A percentile compares a stretch with the other conserved stretches of the same genome.
Conservation (phyloP, 1,140 invertebrate genomes). For the Drosophila subobscura region DNA sequence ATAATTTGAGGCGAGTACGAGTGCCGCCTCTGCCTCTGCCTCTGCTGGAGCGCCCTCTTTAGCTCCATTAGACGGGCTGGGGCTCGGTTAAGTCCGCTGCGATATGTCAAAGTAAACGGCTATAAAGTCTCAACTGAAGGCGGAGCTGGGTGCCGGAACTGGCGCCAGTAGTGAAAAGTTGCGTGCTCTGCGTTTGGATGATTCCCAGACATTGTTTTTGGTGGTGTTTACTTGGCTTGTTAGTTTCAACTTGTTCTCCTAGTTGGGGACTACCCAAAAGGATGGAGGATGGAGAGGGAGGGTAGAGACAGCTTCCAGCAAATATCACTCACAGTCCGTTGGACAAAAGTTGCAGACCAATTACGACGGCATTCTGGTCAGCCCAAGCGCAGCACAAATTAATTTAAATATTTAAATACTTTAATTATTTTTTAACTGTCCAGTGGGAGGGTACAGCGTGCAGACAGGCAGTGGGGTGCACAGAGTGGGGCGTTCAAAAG, state of each 20-base stretch:
- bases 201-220: slow-evolving; percentile 37
- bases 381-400: slow-evolving; percentile 63
- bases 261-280: slow-evolving; percentile 1
- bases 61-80: slow-evolving; percentile 60
- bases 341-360: slow-evolving; percentile 31
- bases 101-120: slow-evolving; percentile 64
- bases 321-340: no score
- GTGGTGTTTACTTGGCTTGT: slow-evolving; percentile 45
- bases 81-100: slow-evolving; percentile 38
- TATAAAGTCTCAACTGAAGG: slow-evolving; percentile 42
- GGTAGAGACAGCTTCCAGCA: no score
- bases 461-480: slow-evolving; percentile 7
- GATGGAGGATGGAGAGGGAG: no score
- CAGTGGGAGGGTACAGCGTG: slow-evolving; percentile 27
- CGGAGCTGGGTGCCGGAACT: slow-evolving; percentile 17
- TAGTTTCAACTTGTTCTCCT: slow-evolving; percentile 27
- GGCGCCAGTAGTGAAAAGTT: slow-evolving; percentile 54
- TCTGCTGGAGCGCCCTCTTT: slow-evolving; percentile 45
- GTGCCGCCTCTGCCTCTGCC: background rate
- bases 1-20: slow-evolving; percentile 53
- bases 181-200: slow-evolving; percentile 52
- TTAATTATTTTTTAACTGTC: slow-evolving; percentile 76
- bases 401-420: slow-evolving; percentile 82
- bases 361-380: slow-evolving; percentile 57
- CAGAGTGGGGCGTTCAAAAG: slow-evolving; percentile 10